Percentiles rank a stretch among this genome's conserved stretches.
Conservation (phyloP, 2,797 vertebrate genomes). For the Naso thynnoides region DNA sequence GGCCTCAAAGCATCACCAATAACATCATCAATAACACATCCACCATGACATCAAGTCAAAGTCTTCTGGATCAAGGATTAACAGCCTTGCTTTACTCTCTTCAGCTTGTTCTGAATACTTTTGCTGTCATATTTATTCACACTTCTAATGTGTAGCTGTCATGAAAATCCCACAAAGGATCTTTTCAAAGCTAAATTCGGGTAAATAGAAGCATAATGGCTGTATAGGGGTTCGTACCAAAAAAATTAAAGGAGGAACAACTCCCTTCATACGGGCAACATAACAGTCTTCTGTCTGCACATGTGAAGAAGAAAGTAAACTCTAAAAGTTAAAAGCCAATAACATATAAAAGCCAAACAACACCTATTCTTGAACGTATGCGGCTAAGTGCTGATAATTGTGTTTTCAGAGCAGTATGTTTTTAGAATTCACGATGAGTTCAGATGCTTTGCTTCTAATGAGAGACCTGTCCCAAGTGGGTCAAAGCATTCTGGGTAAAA, state of each 20-base stretch:
- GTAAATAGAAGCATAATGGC: background rate
- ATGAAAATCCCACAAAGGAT: conserved; percentile 18
- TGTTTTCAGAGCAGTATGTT: conserved; percentile 66
- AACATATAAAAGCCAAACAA: conserved; percentile 57
- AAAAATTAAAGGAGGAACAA: conserved; percentile 15
- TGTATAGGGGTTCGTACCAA: background rate
- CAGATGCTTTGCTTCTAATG: conserved; percentile 79
- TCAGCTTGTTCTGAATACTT: conserved; percentile 3
- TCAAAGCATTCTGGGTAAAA: conserved; percentile 81
- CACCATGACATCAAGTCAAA: conserved; percentile 60
- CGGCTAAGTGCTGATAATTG: conserved; percentile 74
- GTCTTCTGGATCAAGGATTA: conserved; percentile 28
- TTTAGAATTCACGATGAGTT: conserved; percentile 61
- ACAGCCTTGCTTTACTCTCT: background rate
- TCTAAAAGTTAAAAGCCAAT: conserved; percentile 52
- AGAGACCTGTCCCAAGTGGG: conserved; percentile 85
- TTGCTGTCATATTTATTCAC: conserved; percentile 28
- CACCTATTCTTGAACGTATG: conserved; percentile 64
- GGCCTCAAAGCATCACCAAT: conserved; percentile 58
- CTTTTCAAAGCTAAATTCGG: background rate
- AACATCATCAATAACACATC: conserved; percentile 65
- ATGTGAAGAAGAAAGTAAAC: conserved; percentile 60
- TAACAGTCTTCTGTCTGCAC: conserved; percentile 19
- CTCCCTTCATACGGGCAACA: background rate
- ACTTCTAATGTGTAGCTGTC: conserved; percentile 17